Percentiles rank a stretch among this genome's conserved stretches.
Conservation (phyloP, 2,113 vertebrate species). For the Lonchura striata region DNA sequence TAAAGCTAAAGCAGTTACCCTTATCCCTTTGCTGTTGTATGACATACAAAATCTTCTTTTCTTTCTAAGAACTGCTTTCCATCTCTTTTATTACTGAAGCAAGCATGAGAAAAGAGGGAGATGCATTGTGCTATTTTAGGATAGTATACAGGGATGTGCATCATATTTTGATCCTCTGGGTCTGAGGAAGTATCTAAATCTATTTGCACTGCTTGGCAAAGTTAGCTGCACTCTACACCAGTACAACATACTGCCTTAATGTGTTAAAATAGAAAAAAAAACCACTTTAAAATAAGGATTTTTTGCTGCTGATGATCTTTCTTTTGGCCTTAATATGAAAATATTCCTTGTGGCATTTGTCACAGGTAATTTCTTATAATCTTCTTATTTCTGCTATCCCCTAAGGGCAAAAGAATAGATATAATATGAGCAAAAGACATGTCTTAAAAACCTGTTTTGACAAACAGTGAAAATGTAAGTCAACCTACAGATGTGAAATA, state of each 20-base stretch:
- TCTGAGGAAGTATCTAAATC: neutral
- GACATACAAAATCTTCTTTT: neutral
- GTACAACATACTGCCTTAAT: neutral
- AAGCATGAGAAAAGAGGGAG: neutral
- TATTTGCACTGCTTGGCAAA: neutral
- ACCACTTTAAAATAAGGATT: neutral
- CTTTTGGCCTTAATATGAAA: neutral
- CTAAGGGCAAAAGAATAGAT: neutral
- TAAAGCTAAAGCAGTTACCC: neutral
- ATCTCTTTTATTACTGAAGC: neutral
- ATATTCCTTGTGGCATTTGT: neutral
- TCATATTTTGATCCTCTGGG: neutral
- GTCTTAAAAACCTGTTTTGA: neutral
- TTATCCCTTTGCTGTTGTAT: neutral
- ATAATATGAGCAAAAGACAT: neutral
- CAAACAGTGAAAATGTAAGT: neutral
- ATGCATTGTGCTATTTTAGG: neutral
- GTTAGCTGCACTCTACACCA: neutral
- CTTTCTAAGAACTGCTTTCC: neutral
- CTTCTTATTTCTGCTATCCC: neutral
- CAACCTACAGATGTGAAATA: neutral
- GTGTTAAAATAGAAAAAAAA: neutral
- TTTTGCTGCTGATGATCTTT: neutral
- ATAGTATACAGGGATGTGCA: neutral
- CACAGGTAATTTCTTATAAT: slow-evolving; percentile 23